Conservation (phyloP, 2,888 invertebrate genomes). For the Phengaris arion region DNA sequence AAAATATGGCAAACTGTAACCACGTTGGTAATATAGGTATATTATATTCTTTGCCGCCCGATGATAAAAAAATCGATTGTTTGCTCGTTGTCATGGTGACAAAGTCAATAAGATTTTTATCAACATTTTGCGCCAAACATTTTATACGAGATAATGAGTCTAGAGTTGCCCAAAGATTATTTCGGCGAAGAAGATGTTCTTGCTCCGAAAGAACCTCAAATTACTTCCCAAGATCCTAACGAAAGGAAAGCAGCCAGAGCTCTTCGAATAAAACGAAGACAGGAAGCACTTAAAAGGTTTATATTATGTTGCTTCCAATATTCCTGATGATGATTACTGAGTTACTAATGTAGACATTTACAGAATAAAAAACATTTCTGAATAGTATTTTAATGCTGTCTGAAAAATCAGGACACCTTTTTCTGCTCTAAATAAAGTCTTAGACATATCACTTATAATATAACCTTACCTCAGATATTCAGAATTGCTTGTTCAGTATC, state of each 20-base stretch:
- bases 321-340: neutral
- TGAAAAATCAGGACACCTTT: neutral
- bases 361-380: no score
- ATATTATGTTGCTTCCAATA: neutral
- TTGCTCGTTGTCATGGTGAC: conserved; percentile 33
- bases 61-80: neutral
- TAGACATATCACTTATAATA: no score
- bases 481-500: neutral
- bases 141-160: conserved; percentile 15
- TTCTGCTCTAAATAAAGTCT: no score
- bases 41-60: no score
- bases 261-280: conserved; percentile 82
- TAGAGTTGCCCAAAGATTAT: conserved; percentile 53
- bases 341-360: no score
- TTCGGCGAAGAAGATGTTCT: conserved; percentile 69
- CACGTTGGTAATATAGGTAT: no score
- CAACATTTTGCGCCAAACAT: conserved; percentile 1
- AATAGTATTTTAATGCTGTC: neutral
- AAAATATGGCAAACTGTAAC: neutral
- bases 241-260: conserved; percentile 86
- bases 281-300: conserved; percentile 80
- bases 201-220: conserved; percentile 78
- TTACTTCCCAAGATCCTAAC: conserved; percentile 81
- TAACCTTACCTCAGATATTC: neutral
- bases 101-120: conserved; percentile 26